These are phyloP conservation scores for Leptinotarsa juncta DNA, from an alignment of 2,888 invertebrate species.

Conservation along the genomic window DNA sequence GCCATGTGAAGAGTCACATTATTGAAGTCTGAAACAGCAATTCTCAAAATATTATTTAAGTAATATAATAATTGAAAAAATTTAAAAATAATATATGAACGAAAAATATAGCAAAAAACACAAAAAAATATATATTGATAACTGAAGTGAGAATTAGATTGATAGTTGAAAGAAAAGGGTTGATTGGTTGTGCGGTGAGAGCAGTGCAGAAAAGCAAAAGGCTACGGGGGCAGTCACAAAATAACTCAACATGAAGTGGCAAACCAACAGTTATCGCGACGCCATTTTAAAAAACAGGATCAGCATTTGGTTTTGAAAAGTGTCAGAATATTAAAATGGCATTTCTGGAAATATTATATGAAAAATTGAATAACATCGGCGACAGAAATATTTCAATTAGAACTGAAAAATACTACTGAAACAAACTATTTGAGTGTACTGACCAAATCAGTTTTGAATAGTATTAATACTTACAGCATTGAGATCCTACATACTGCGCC, in stretches of 20 bases:
- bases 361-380: too few species aligned
- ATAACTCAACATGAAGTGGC: constrained; percentile 19
- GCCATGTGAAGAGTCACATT: constrained; percentile 65
- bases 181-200: constrained; percentile 48
- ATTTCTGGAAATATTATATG: too few species aligned
- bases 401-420: too few species aligned
- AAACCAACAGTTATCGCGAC: constrained; percentile 30
- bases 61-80: constrained; percentile 60
- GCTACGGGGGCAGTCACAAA: constrained; percentile 23
- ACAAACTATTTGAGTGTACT: too few species aligned
- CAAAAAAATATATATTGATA: constrained; percentile 54
- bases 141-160: constrained; percentile 55
- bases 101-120: constrained; percentile 59
- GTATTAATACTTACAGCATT: too few species aligned
- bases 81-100: constrained; percentile 57
- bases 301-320: too few species aligned
- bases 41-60: constrained; percentile 67
- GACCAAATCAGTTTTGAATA: too few species aligned
- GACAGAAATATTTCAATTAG: too few species aligned
- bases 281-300: not conserved
- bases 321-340: too few species aligned
- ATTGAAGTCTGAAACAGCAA: constrained; percentile 68
- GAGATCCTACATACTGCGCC: not conserved
- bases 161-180: constrained; percentile 47
- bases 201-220: constrained; percentile 42